A percentile compares a stretch with the other conserved stretches of the same genome.
These are phyloP conservation scores for Eurois occulta DNA, from an alignment of 2,888 invertebrate genomes.

Conservation along the genomic window DNA sequence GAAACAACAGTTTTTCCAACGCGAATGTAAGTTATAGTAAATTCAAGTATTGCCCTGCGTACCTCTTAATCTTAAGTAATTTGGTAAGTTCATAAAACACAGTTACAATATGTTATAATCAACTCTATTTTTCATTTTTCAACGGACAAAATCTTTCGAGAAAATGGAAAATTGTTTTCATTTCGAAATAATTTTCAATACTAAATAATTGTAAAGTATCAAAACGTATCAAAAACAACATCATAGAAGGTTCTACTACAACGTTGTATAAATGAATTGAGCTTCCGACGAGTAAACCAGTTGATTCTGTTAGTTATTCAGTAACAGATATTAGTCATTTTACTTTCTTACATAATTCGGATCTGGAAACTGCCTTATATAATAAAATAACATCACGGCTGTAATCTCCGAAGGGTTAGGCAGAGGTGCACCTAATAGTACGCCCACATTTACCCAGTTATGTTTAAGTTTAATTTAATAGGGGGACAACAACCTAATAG, in stretches of 20 bases:
- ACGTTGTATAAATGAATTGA: slow-evolving; percentile 39
- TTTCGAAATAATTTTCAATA: neutral
- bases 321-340: slow-evolving; percentile 5
- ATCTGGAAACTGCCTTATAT: slow-evolving; percentile 7
- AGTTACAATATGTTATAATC: no score
- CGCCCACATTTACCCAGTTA: no score
- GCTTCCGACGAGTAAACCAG: slow-evolving; percentile 22
- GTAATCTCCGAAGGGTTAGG: neutral
- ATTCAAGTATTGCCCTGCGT: neutral
- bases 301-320: slow-evolving; percentile 29
- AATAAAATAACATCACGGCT: neutral
- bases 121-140: neutral
- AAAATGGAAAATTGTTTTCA: neutral
- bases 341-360: slow-evolving; percentile 15
- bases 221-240: slow-evolving; percentile 24
- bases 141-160: neutral
- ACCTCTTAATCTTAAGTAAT: neutral
- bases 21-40: neutral
- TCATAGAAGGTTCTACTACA: slow-evolving; percentile 55
- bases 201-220: slow-evolving; percentile 39
- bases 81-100: no score
- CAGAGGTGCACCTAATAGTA: no score
- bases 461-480: no score
- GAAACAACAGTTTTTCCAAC: neutral
- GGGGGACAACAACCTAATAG: no score